Conservation (phyloP, 2,113 vertebrate genomes). For the Brienomyrus brachyistius region DNA sequence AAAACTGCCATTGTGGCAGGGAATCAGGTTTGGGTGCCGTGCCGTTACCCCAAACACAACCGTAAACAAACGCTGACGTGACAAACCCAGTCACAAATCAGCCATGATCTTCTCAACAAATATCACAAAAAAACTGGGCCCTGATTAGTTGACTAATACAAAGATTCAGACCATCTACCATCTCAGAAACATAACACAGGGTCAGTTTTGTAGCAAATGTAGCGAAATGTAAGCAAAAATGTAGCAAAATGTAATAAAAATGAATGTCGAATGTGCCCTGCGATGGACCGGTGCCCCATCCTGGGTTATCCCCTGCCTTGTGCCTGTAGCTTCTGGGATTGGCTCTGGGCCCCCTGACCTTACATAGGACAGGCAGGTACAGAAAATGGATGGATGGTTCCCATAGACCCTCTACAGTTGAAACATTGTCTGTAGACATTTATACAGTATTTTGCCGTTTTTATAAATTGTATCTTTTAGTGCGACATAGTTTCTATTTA, state of each 20-base stretch:
- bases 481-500: not conserved
- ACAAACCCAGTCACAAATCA: not conserved
- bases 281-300: not conserved
- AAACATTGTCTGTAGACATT: not conserved
- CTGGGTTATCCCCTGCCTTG: not conserved
- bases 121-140: not conserved
- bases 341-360: not conserved
- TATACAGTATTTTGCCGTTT: not conserved
- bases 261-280: not conserved
- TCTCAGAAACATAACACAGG: not conserved
- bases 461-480: not conserved
- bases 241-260: not conserved
- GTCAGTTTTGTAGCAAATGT: not conserved
- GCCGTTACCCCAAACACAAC: not conserved
- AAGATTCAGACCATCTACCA: not conserved
- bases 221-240: not conserved
- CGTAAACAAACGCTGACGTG: not conserved
- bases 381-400: not conserved
- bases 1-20: conserved; percentile 41
- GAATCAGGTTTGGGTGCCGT: conserved; percentile 36
- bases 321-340: not conserved
- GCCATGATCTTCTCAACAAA: not conserved
- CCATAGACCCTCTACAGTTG: not conserved
- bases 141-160: not conserved
- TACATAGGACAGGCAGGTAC: not conserved